These are phyloP conservation scores for Dreissena rostriformis DNA, from an alignment of 1,140 invertebrate genomes.

Conservation along the genomic window DNA sequence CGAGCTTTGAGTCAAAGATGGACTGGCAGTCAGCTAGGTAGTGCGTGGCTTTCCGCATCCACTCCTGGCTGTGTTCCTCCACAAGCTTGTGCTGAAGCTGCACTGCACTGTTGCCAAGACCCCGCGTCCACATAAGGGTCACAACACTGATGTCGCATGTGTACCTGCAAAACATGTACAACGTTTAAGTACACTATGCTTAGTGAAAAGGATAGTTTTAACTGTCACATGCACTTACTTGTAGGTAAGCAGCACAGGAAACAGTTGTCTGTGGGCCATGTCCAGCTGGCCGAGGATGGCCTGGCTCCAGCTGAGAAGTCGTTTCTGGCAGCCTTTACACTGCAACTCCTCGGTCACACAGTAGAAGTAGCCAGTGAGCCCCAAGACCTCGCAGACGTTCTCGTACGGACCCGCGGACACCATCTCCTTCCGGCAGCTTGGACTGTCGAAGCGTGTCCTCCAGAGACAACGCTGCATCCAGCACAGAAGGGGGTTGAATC, in stretches of 20 bases:
- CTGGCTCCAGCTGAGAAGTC: constrained; percentile 5
- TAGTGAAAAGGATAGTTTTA: neutral
- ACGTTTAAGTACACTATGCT: too few species aligned
- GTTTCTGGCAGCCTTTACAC: constrained; percentile 9
- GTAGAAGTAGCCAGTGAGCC: constrained; percentile 11
- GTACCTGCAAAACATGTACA: constrained; percentile 13
- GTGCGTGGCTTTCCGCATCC: neutral
- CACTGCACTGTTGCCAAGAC: constrained; percentile 41
- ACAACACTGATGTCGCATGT: constrained; percentile 21
- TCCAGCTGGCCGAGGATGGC: constrained; percentile 3
- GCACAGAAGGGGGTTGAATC: neutral
- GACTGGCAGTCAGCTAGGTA: constrained; percentile 26
- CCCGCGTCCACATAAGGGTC: constrained; percentile 2
- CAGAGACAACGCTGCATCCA: constrained; percentile 8
- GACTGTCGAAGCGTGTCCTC: neutral
- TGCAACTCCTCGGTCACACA: constrained; percentile 14
- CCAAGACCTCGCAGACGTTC: neutral
- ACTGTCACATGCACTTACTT: constrained; percentile 9
- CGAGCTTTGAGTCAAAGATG: neutral
- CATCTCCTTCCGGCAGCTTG: neutral
- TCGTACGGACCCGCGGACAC: constrained; percentile 9
- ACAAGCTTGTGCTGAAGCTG: neutral
- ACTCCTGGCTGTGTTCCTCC: constrained; percentile 29
- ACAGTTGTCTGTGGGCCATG: neutral
- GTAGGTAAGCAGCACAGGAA: constrained; percentile 13